Percentiles rank a stretch among this genome's conserved stretches.
Evolutionary conservation across 2,113 vertebrate species (phyloP).

Genomic region (Muntiacus reevesi): DNA sequence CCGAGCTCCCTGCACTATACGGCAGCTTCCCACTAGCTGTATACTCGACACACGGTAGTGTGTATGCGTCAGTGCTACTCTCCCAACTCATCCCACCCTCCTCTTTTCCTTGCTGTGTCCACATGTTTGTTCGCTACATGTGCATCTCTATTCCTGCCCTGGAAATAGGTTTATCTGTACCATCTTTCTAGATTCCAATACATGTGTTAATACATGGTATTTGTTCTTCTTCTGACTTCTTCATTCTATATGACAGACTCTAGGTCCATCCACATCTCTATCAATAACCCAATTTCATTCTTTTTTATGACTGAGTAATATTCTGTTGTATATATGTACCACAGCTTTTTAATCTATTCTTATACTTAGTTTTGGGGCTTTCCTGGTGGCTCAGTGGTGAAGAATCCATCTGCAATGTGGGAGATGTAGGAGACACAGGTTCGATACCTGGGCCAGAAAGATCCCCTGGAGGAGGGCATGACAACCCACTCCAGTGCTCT

Average conservation of each 20-base stretch:
- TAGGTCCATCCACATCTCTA: neutral
- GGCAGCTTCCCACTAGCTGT: neutral
- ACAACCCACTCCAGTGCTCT: neutral
- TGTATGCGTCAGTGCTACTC: accelerated
- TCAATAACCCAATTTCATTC: neutral
- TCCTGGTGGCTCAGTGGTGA: neutral
- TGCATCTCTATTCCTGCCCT: neutral
- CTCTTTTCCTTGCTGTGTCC: neutral
- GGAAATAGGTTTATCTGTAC: neutral
- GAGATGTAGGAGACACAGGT: accelerated
- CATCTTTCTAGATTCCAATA: neutral
- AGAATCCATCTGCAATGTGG: neutral
- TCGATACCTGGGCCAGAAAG: neutral
- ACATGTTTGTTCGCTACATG: neutral
- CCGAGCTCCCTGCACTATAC: neutral
- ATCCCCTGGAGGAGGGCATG: neutral
- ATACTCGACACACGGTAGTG: accelerated
- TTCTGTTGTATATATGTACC: neutral
- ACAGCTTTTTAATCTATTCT: neutral
- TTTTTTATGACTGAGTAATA: neutral
- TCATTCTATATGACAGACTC: neutral
- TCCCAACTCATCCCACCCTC: neutral
- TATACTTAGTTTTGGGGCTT: neutral
- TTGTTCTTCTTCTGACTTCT: neutral
- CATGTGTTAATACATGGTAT: neutral